Evolutionary conservation across 2,888 invertebrate species (phyloP).

Genomic region (Cactoblastis cactorum): DNA sequence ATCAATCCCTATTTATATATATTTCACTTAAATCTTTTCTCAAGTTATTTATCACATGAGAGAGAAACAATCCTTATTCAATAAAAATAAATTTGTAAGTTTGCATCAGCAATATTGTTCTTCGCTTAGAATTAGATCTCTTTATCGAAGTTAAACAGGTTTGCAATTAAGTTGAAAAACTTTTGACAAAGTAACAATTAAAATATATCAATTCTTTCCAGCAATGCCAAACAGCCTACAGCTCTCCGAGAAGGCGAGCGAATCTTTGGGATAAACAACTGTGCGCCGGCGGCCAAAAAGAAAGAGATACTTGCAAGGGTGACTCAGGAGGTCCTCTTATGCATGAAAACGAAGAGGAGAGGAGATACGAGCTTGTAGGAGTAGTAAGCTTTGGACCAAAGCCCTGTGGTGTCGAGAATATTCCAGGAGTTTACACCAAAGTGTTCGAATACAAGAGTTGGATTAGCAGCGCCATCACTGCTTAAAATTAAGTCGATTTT

Average conservation of each 20-base stretch:
- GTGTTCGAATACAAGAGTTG: conserved; percentile 78
- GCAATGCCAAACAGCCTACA: conserved; percentile 34
- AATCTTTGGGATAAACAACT: conserved; percentile 46
- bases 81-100: no score
- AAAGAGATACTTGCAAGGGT: conserved; percentile 80
- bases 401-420: conserved; percentile 77
- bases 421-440: conserved; percentile 83
- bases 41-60: no score
- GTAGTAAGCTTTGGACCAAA: conserved; percentile 82
- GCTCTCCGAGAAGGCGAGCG: conserved; percentile 20
- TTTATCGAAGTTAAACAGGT: no score
- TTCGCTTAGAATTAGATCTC: no score
- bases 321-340: conserved; percentile 84
- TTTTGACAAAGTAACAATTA: no score
- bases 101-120: no score
- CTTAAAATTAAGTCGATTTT: conserved; percentile 20
- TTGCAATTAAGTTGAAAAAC: no score
- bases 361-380: conserved; percentile 44
- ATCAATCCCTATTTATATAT: no score
- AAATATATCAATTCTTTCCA: no score
- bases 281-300: conserved; percentile 79
- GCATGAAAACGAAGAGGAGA: conserved; percentile 35
- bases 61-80: no score
- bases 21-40: no score
- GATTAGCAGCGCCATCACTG: conserved; percentile 66